phyloP scores from a whole-genome alignment of 2,888 invertebrate genomes.

The Melinaea marsaeus region DNA sequence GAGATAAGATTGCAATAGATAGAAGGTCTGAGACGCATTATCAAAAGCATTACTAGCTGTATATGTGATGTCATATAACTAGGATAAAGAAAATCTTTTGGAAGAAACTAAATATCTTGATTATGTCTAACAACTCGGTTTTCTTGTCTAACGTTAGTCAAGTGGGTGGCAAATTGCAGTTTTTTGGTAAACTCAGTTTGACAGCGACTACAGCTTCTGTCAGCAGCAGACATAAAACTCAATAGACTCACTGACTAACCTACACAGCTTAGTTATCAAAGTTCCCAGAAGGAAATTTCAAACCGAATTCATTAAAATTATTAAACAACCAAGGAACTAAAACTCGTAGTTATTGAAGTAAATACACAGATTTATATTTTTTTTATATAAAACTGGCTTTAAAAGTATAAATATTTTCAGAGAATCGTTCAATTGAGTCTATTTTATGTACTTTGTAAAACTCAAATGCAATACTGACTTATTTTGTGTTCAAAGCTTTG shows the following conservation, averaged over 20 bases:
- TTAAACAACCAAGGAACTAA: not conserved
- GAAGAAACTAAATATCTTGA: not conserved
- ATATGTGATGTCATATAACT: no score
- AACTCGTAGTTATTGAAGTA: no score
- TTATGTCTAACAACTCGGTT: not conserved
- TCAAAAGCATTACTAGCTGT: no score
- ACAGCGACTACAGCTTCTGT: not conserved
- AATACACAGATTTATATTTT: no score
- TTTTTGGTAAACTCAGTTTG: not conserved
- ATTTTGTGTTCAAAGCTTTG: slow-evolving; percentile 49
- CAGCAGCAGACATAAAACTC: slow-evolving; percentile 1
- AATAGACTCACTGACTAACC: not conserved
- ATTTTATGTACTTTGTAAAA: slow-evolving; percentile 32
- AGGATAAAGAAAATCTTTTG: no score
- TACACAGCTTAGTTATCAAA: not conserved
- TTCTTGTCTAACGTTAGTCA: not conserved
- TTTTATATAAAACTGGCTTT: slow-evolving; percentile 12
- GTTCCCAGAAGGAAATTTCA: not conserved
- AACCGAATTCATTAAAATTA: not conserved
- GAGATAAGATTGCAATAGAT: slow-evolving; percentile 13
- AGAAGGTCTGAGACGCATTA: slow-evolving; percentile 4
- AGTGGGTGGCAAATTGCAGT: slow-evolving; percentile 1
- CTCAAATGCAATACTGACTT: slow-evolving; percentile 46
- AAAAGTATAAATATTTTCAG: slow-evolving; percentile 28
- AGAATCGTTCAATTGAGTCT: slow-evolving; percentile 14